Conservation (phyloP, 2,888 invertebrate genomes). For the Calameuta pallipes region DNA sequence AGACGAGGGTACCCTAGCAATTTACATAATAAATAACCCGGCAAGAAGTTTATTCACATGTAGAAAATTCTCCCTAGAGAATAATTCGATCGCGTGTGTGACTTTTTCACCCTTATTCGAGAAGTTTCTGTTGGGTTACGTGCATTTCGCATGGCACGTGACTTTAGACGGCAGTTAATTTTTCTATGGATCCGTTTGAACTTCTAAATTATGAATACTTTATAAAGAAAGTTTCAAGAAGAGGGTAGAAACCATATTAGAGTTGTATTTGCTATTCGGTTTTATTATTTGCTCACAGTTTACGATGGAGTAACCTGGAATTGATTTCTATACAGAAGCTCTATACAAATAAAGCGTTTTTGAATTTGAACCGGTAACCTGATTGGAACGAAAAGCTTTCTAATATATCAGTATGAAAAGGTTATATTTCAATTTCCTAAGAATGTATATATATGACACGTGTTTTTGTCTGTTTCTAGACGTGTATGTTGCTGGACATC, state of each 20-base stretch:
- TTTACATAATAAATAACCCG: background rate
- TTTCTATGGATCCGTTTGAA: background rate
- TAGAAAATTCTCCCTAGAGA: background rate
- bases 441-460: background rate
- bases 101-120: background rate
- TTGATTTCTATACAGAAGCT: background rate
- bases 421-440: background rate
- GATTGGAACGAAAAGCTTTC: background rate
- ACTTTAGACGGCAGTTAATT: background rate
- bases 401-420: background rate
- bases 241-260: background rate
- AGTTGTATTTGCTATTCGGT: background rate
- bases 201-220: background rate
- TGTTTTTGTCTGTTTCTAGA: constrained; percentile 55
- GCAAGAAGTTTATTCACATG: background rate
- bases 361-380: background rate
- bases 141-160: background rate
- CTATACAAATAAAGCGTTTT: background rate
- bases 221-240: background rate
- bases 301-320: background rate
- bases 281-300: background rate
- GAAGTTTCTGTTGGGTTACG: background rate
- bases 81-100: background rate
- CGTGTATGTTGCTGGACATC: constrained; percentile 70
- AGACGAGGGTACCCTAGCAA: background rate